phyloP scores from a whole-genome alignment of 1,140 invertebrate species.

The Trichonephila inaurata region DNA sequence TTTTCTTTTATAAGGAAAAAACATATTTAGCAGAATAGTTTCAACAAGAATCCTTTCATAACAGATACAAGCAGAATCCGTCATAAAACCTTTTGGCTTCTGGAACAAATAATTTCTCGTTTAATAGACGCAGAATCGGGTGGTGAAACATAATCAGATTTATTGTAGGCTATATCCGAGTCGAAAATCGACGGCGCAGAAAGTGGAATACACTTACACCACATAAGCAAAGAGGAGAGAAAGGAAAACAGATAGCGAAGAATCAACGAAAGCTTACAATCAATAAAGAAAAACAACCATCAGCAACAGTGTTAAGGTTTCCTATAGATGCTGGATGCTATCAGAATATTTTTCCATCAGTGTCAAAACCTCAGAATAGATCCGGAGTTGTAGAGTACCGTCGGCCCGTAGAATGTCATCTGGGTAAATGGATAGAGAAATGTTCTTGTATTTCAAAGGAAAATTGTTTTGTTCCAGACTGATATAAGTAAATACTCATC shows the following conservation, averaged over 20 bases:
- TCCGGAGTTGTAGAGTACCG: neutral
- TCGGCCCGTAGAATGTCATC: neutral
- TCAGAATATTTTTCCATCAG: constrained; percentile 41
- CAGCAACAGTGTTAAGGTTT: neutral
- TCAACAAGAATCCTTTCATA: no score
- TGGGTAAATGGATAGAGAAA: neutral
- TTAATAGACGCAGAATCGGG: neutral
- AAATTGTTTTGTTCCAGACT: neutral
- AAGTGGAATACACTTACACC: neutral
- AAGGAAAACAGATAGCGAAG: neutral
- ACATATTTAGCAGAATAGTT: no score
- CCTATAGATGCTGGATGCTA: neutral
- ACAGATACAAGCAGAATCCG: no score
- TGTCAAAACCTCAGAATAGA: neutral
- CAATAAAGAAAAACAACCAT: constrained; percentile 2
- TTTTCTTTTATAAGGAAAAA: no score
- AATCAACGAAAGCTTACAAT: constrained; percentile 25
- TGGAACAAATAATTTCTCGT: neutral
- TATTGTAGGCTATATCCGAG: neutral
- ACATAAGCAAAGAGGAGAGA: neutral
- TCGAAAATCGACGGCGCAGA: neutral
- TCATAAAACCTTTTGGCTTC: no score
- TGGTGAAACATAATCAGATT: constrained; percentile 10
- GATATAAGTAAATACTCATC: constrained; percentile 6
- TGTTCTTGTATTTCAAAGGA: neutral